Conservation (phyloP, 1,140 invertebrate species). For the Drosophila ironensis region DNA sequence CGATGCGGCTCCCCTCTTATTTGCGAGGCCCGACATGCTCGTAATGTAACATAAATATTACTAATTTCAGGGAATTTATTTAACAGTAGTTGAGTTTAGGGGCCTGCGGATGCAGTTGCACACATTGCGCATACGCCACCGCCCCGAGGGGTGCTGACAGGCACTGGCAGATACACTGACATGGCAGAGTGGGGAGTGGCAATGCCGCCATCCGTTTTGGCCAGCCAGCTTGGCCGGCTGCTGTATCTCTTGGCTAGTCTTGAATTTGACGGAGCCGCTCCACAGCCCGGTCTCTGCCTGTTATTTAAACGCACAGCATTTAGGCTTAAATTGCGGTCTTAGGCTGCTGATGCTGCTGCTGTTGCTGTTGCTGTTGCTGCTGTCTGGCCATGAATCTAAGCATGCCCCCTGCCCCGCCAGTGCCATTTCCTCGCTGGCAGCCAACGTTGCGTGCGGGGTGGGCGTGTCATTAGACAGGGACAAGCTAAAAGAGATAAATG, state of each 20-base stretch:
- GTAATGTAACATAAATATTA: constrained; percentile 77
- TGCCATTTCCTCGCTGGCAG: too few relatives aligned
- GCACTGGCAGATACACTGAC: constrained; percentile 32
- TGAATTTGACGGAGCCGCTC: constrained; percentile 53
- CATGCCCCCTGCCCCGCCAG: neutral
- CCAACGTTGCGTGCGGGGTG: constrained; percentile 48
- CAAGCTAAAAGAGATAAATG: constrained; percentile 76
- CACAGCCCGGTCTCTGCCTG: constrained; percentile 44
- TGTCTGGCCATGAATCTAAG: constrained; percentile 57
- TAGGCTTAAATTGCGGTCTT: constrained; percentile 75
- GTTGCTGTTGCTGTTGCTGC: constrained; percentile 34
- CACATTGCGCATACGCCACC: constrained; percentile 67
- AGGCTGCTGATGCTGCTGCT: neutral
- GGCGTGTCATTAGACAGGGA: constrained; percentile 71
- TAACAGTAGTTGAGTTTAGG: constrained; percentile 74
- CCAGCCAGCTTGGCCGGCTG: neutral
- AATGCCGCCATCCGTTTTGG: too few relatives aligned
- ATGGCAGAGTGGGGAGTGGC: neutral
- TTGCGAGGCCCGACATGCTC: constrained; percentile 58
- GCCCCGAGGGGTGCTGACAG: constrained; percentile 65
- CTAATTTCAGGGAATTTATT: constrained; percentile 78
- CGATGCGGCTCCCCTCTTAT: constrained; percentile 36
- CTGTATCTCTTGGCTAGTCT: constrained; percentile 52
- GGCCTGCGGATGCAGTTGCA: constrained; percentile 46
- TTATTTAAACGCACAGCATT: constrained; percentile 74